Conservation (phyloP, 2,888 invertebrate species). For the Therioaphis trifolii region DNA sequence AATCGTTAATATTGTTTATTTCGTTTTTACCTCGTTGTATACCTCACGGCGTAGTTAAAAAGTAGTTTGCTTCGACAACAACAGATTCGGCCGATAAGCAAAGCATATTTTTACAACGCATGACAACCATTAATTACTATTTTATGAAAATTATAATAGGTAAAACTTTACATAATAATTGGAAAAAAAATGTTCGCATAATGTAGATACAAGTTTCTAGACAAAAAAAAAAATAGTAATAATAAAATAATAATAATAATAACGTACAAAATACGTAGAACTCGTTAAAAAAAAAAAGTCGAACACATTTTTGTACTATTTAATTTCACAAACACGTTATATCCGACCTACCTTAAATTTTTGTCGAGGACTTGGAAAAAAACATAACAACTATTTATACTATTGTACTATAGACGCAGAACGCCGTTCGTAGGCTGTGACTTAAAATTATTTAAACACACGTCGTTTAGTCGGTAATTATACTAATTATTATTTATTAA, state of each 20-base stretch:
- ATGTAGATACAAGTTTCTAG: not conserved
- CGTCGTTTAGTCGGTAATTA: too few relatives aligned
- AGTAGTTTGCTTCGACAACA: slow-evolving; percentile 31
- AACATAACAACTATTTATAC: too few relatives aligned
- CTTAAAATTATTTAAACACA: too few relatives aligned
- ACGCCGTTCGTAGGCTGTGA: too few relatives aligned
- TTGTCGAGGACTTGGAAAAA: too few relatives aligned
- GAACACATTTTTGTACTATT: not conserved
- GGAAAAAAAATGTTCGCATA: not conserved
- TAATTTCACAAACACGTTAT: not conserved
- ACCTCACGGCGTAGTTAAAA: slow-evolving; percentile 10
- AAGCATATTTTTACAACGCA: slow-evolving; percentile 36
- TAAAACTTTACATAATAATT: slow-evolving; percentile 34
- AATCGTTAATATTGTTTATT: slow-evolving; percentile 5
- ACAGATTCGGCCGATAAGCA: slow-evolving; percentile 35
- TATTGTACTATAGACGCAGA: too few relatives aligned
- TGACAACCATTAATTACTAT: slow-evolving; percentile 46
- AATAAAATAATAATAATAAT: not conserved
- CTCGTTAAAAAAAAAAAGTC: too few relatives aligned
- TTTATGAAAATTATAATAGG: slow-evolving; percentile 40
- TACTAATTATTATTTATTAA: too few relatives aligned
- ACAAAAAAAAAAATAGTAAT: not conserved
- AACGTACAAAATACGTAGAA: not conserved
- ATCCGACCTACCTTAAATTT: too few relatives aligned
- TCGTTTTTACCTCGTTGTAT: slow-evolving; percentile 9